Conservation (phyloP, 2,797 vertebrate genomes). For the Ataeniobius toweri region DNA sequence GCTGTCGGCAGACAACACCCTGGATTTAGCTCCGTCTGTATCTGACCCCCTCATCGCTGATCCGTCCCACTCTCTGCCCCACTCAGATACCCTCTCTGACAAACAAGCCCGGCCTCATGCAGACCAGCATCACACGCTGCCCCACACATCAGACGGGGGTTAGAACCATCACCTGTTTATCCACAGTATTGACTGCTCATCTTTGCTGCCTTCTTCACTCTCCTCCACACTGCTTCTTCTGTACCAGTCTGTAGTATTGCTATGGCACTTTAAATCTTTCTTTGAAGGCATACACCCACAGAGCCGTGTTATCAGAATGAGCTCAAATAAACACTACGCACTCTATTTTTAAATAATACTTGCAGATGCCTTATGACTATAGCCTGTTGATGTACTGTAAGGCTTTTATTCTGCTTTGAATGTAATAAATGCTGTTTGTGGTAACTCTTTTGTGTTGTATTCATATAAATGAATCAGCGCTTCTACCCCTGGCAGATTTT, state of each 20-base stretch:
- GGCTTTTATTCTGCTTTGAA: slow-evolving; percentile 68
- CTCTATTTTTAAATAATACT: slow-evolving; percentile 52
- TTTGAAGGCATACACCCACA: slow-evolving; percentile 37
- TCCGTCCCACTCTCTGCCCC: slow-evolving; percentile 64
- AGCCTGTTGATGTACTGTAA: slow-evolving; percentile 55
- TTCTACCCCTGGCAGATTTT: no score
- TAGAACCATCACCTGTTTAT: slow-evolving; percentile 39
- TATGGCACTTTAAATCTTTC: slow-evolving; percentile 66
- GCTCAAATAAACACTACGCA: slow-evolving; percentile 40
- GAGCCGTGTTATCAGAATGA: slow-evolving; percentile 44
- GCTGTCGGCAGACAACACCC: slow-evolving; percentile 80
- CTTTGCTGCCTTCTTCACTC: background rate
- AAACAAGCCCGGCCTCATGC: slow-evolving; percentile 65
- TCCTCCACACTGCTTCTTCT: slow-evolving; percentile 44
- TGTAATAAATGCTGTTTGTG: slow-evolving; percentile 74
- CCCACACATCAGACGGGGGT: slow-evolving; percentile 75
- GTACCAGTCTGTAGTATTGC: slow-evolving; percentile 59
- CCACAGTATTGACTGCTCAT: slow-evolving; percentile 3
- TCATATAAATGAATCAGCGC: background rate
- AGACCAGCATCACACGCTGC: slow-evolving; percentile 72
- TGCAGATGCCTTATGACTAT: slow-evolving; percentile 45
- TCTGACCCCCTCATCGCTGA: slow-evolving; percentile 63
- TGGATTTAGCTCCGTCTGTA: slow-evolving; percentile 61
- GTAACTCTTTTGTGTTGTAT: slow-evolving; percentile 26
- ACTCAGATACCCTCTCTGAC: slow-evolving; percentile 54